Evolutionary conservation across 2,113 vertebrate species (phyloP), one percentile per base, ranked within the genome.

Genomic region (Nymphicus hollandicus): DNA sequence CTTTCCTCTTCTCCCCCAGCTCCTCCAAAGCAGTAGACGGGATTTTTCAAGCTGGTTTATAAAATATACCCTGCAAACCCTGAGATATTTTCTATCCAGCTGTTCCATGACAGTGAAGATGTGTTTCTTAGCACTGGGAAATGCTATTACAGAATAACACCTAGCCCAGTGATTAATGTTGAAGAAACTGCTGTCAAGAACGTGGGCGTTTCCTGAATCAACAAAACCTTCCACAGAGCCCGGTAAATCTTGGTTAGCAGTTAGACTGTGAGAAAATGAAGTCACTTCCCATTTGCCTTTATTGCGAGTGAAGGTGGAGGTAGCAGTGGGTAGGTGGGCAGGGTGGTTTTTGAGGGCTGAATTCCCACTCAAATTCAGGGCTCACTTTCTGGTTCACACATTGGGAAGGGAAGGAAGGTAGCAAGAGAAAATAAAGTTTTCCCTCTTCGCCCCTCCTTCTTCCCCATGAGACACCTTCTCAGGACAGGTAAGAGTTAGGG

Each of bases 11-110:
- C 35, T 76, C 18, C 14, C 11, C 17, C 29, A 27, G 13, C 2
- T 8, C 4, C 11, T 9, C 29, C 66, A 66, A 50, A 81, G 63
- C 61, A 93, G 41, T 81, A 74, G 94, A 94, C 20, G 84, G 70
- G 91, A 89, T 93, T 96, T 95, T 89, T 65, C n/a, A 89, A 89
- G 50, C 64, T 60, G 37, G 19, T 81, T 92, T 85, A 74, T 70
- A 86, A 91, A 90, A 82, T 28, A 63, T 24, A 66, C 50, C 44
- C 44, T 55, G 58, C 41, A 95, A 85, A 88, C 44, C 41, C 12
- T n/a, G 65, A 91, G 68, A 86, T 72, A n/a, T 56, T 86, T 91
- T 88, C 81, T 86, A 47, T 71, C 46, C 88, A 94, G 56, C 47
- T 93, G 76, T 77, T 91, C 44, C 52, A 47, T 0, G 0, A 86